phyloP scores from a whole-genome alignment of 2,888 invertebrate species.

The Melinaea menophilus region DNA sequence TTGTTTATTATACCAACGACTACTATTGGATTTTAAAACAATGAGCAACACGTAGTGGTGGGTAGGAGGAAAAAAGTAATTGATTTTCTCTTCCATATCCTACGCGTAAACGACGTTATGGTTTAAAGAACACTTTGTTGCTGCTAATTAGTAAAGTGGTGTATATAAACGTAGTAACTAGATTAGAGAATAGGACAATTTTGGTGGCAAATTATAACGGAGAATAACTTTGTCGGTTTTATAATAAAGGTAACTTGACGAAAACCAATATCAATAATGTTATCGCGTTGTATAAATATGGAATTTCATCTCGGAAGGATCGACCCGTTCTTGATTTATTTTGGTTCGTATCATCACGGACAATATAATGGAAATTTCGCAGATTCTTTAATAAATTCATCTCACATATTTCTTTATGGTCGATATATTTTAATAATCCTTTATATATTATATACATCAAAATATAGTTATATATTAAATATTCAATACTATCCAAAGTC shows the following conservation, averaged over 20 bases:
- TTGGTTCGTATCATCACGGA: constrained; percentile 31
- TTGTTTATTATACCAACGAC: constrained; percentile 14
- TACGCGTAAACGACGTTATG: too few species aligned
- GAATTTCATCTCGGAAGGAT: constrained; percentile 35
- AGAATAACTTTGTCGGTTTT: constrained; percentile 14
- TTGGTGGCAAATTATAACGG: too few species aligned
- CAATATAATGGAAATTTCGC: constrained; percentile 30
- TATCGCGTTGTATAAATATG: constrained; percentile 30
- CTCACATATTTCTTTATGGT: constrained; percentile 13
- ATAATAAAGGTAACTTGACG: constrained; percentile 24
- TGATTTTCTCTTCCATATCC: too few species aligned
- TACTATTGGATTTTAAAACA: constrained; percentile 5
- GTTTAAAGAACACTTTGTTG: not conserved
- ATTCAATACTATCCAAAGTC: too few species aligned
- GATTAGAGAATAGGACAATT: too few species aligned
- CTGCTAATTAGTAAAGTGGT: too few species aligned
- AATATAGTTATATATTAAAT: too few species aligned
- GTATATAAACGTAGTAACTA: too few species aligned
- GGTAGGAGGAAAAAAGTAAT: too few species aligned
- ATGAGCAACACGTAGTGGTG: constrained; percentile 3
- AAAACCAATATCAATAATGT: constrained; percentile 17
- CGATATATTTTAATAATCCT: not conserved
- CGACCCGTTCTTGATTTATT: constrained; percentile 33
- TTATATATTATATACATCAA: not conserved
- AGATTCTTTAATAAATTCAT: constrained; percentile 26